Base-by-base conservation (phyloP, 1,140 invertebrate genomes). In the Eurosta solidaginis region DNA sequence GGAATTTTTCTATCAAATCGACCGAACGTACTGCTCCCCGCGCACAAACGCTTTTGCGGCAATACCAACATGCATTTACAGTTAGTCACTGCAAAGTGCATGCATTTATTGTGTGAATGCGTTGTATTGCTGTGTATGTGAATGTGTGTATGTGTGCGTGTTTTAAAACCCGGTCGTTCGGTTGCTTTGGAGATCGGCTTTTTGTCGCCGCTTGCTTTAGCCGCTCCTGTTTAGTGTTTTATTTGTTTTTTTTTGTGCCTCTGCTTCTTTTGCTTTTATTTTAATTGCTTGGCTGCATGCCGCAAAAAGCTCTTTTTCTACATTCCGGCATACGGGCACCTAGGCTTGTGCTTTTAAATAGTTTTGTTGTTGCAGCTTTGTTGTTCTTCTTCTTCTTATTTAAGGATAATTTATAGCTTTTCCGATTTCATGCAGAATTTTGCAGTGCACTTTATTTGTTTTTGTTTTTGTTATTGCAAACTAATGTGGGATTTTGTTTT, bases 1-100 rank as follows among this genome's bases (percentile, higher is more conserved):
- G 59, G 59, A 68, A n/a, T n/a, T 68, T 68, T 68, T 68, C 59
- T 27, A 68, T n/a, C 59, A 68, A 68, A 68, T 68, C 33, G 33
- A 68, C 59, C 33, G 59, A 42, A n/a, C n/a, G n/a, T n/a, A n/a
- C 17, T 68, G 20, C 59, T 68, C 59, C 59, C 59, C 59, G 59
- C 59, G 33, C 59, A 68, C 59, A 68, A 68, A 68, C 59, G n/a
- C 17, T 40, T n/a, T 40, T 68, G 59, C 59, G 33, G 59, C 59
- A 68, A 40, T 68, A 68, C 59, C 33, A 68, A 68, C 40, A 68
- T 68, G 59, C 59, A 68, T 36, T 33, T 40, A 40, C 33, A 40
- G 27, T 20, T 33, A 68, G 59, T 12, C 59, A 20, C 59, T 68
- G 59, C 59, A 68, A 68, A 40, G 59, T 33, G 59, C 33, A n/a